Base-by-base conservation (phyloP, 2,888 invertebrate species). In the Cynaeus angustus region DNA sequence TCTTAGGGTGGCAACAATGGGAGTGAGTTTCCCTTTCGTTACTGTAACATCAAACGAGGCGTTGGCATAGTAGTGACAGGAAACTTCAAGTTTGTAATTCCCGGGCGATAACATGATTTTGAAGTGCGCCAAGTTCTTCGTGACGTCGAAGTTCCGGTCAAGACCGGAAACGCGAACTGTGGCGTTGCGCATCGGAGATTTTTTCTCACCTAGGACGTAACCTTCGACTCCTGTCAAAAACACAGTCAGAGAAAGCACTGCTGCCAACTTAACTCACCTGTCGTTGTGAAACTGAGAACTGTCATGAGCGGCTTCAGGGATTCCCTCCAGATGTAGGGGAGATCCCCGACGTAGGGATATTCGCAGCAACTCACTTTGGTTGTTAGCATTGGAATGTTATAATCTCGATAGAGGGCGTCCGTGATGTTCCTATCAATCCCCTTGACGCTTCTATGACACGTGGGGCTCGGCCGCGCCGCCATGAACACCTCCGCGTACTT, bases 361-460 rank as follows among this genome's bases (percentile, higher is more conserved):
- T 92, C 92, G 81, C 96, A 96, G 79, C 96, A 96, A 62, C 91
- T 91, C 21, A 96, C 83, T 12, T 94, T 92, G 2, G 91, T 88
- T 0, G 92, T 91, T 53, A 93, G 86, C 81, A 93, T 86, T 0
- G 94, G 91, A 0, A 89, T 87, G 58, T 89, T 87, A 76, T 88
- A 92, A 77, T 89, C 87, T 26, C 89, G 88, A 72, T 88, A 89
- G 10, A 94, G 81, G 59, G 88, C 84, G 81, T 89, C 90, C 3
- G 89, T 88, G 73, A 90, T 78, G 41, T 38, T 14, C 9, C 5
- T 16, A 21, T 88, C 87, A 52, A 75, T 83, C 10, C 64, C 53
- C 21, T 64, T 64, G n/a, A 30, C 64, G 12, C 26, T 64, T 14
- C 64, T 37, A 4, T 43, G 10, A 26, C 64, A 64, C 6, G 33